phyloP scores from a whole-genome alignment of 2,888 invertebrate genomes.

The Leptopilina myrica region DNA sequence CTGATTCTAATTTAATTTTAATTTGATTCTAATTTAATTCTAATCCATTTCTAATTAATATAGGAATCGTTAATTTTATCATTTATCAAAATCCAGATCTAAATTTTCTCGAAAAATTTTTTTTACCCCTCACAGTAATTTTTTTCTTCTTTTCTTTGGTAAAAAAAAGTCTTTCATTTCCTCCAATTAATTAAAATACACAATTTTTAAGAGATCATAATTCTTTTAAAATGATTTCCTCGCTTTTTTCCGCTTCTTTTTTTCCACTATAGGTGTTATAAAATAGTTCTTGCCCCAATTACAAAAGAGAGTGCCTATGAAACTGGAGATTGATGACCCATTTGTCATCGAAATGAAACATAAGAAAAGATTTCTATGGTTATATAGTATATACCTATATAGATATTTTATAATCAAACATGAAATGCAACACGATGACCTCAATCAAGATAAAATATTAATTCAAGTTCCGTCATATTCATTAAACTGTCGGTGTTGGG shows the following conservation, averaged over 20 bases:
- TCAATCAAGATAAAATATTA: background rate
- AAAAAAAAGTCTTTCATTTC: no score
- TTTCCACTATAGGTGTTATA: background rate
- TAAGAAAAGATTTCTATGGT: background rate
- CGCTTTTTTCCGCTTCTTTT: background rate
- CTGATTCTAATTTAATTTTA: no score
- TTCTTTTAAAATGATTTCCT: background rate
- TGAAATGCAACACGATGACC: conserved; percentile 12
- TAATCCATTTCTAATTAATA: background rate
- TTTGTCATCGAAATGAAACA: conserved; percentile 8
- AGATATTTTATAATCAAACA: conserved; percentile 1
- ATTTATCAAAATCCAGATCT: no score
- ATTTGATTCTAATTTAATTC: no score
- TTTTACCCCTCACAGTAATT: no score
- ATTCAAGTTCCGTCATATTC: conserved; percentile 3
- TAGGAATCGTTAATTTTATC: background rate
- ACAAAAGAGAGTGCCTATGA: background rate
- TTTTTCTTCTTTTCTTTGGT: no score
- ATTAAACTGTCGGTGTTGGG: background rate
- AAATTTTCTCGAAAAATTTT: no score
- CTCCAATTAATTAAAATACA: no score
- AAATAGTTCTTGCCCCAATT: conserved; percentile 15
- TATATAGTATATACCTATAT: background rate
- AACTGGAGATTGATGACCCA: background rate
- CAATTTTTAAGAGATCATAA: no score